phyloP scores from a whole-genome alignment of 2,888 invertebrate species.

The Harpalus rufipes region DNA sequence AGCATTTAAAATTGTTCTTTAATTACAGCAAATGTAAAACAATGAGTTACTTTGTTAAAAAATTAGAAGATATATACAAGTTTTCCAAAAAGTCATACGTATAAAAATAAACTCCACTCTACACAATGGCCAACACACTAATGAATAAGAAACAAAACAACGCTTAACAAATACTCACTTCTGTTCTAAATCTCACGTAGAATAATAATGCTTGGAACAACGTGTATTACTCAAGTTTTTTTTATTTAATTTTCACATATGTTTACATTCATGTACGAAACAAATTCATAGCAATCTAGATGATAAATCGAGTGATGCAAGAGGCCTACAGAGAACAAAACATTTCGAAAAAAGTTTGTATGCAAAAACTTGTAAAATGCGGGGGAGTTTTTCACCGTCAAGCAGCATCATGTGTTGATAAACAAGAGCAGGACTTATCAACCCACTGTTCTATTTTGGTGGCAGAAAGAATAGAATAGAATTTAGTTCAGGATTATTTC shows the following conservation, averaged over 20 bases:
- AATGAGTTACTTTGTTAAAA: no score
- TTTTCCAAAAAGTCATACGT: not conserved
- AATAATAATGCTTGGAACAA: slow-evolving; percentile 5
- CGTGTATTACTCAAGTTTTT: slow-evolving; percentile 29
- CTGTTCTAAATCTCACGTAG: not conserved
- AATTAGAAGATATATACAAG: no score
- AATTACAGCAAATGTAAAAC: no score
- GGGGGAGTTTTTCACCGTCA: slow-evolving; percentile 41
- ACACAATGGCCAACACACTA: not conserved
- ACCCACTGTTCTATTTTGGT: not conserved
- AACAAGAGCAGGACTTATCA: slow-evolving; percentile 11
- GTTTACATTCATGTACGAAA: slow-evolving; percentile 15
- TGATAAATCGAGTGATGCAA: slow-evolving; percentile 54
- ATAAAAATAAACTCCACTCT: not conserved
- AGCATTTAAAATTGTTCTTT: no score
- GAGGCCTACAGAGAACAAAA: slow-evolving; percentile 38
- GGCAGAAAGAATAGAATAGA: not conserved
- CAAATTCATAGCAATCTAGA: slow-evolving; percentile 54
- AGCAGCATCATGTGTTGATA: slow-evolving; percentile 41
- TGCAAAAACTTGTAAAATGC: slow-evolving; percentile 56
- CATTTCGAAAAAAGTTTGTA: slow-evolving; percentile 26
- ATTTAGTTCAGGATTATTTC: not conserved
- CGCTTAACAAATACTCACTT: not conserved
- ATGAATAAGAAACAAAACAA: slow-evolving; percentile 6
- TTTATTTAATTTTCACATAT: slow-evolving; percentile 42